Conservation (phyloP, 2,797 vertebrate genomes). For the Holocentrus rufus region DNA sequence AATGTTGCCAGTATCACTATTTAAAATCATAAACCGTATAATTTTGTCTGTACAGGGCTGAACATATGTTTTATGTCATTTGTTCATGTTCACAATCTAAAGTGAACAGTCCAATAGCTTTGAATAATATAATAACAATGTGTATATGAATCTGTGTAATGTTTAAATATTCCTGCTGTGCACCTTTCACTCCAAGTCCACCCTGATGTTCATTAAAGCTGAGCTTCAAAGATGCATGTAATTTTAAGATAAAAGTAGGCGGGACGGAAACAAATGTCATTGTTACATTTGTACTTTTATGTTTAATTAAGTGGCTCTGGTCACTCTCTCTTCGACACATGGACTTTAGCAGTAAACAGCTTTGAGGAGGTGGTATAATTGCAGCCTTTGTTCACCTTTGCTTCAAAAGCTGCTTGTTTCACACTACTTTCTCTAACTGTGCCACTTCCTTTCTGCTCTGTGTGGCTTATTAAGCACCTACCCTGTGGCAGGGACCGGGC, state of each 20-base stretch:
- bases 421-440: slow-evolving; percentile 40
- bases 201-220: slow-evolving; percentile 5
- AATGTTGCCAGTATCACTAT: too few species aligned
- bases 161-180: neutral
- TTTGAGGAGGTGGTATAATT: slow-evolving; percentile 56
- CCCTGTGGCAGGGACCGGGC: slow-evolving; percentile 40
- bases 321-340: slow-evolving; percentile 25
- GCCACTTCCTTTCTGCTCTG: slow-evolving; percentile 47
- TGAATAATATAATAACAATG: neutral
- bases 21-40: too few species aligned
- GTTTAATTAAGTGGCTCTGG: slow-evolving; percentile 49
- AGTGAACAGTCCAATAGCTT: too few species aligned
- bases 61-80: too few species aligned
- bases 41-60: too few species aligned
- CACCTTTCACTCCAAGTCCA: slow-evolving; percentile 14
- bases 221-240: slow-evolving; percentile 1
- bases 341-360: slow-evolving; percentile 44
- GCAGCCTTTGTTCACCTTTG: slow-evolving; percentile 54
- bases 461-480: slow-evolving; percentile 54
- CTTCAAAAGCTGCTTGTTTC: slow-evolving; percentile 55
- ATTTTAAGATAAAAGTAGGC: neutral
- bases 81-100: too few species aligned
- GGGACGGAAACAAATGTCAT: slow-evolving; percentile 18
- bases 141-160: neutral
- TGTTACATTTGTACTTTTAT: slow-evolving; percentile 34